Base-by-base conservation (phyloP, 1,140 invertebrate genomes). In the Arion vulgaris region DNA sequence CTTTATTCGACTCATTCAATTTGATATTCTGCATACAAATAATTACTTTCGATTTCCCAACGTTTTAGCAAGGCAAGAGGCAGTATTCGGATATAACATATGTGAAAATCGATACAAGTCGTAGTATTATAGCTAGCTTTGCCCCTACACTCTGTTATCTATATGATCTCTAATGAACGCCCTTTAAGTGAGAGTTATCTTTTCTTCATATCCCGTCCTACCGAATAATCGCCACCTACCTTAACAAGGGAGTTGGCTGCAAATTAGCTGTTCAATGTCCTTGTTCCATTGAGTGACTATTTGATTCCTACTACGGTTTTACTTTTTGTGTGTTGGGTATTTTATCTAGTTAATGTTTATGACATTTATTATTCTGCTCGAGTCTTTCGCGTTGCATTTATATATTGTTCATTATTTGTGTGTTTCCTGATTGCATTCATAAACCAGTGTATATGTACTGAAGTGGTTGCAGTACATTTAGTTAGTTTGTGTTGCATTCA, bases 31-130 rank as follows among this genome's bases (percentile, higher is more conserved):
- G 62, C 62, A 66, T 32, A 66, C 62, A 66, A 66, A 66, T 66
- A 66, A 66, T 66, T 66, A 34, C 62, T 66, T 66, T 66, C 62
- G 62, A 66, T 66, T 66, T 66, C 15, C n/a, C 62, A 34, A 66
- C 62, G 19, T 66, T 28, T 66, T 23, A 28, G 28, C 62, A 32
- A 7, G 4, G 62, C 26, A 26, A 32, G 62, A 23, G n/a, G n/a
- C 62, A 66, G 4, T 17, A 34, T 66, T 66, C 17, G 11, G 5
- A 17, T n/a, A 66, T 66, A 66, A 66, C 28, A 66, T 32, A 66
- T 66, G 62, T 66, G 28, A 23, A 66, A 66, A 66, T 66, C 62
- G 19, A 66, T 66, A 66, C 62, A 7, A 66, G 17, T 7, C 19
- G 5, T 7, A 57, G 19, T 57, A 57, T 57, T 57, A 57, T 57